Percentiles rank a stretch among this genome's conserved stretches.
phyloP scores from a whole-genome alignment of 2,113 vertebrate genomes.

The Pelecanus crispus region DNA sequence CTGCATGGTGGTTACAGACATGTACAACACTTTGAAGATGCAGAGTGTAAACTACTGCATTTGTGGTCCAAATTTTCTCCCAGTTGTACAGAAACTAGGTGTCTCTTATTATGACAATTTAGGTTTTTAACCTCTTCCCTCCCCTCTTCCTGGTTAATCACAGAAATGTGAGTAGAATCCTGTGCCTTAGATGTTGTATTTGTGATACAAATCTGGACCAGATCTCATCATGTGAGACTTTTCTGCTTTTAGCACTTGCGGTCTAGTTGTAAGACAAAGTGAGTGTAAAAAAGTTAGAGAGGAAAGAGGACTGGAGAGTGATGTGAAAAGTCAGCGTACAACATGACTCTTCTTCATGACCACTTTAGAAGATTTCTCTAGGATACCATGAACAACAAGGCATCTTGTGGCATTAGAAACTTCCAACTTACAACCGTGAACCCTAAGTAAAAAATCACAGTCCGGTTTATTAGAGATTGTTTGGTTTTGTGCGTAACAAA shows the following conservation, averaged over 20 bases:
- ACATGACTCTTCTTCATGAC: neutral
- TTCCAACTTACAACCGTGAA: neutral
- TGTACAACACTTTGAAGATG: neutral
- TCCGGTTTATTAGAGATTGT: neutral
- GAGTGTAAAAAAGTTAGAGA: neutral
- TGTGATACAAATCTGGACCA: neutral
- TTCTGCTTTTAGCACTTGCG: neutral
- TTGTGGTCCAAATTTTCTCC: neutral
- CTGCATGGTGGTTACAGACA: neutral
- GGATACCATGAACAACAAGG: neutral
- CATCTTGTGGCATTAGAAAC: neutral
- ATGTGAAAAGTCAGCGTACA: neutral
- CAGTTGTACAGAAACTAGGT: neutral
- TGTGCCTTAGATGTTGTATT: neutral
- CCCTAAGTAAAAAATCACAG: neutral
- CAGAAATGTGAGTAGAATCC: neutral
- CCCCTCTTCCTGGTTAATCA: neutral
- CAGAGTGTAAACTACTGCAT: neutral
- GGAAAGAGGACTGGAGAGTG: neutral
- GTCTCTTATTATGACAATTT: neutral
- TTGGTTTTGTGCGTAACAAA: neutral
- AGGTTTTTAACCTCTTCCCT: neutral
- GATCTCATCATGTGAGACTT: neutral
- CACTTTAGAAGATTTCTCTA: neutral
- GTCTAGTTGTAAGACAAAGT: neutral